Base-by-base conservation (phyloP, 1,140 invertebrate species). In the Leptinotarsa texana region DNA sequence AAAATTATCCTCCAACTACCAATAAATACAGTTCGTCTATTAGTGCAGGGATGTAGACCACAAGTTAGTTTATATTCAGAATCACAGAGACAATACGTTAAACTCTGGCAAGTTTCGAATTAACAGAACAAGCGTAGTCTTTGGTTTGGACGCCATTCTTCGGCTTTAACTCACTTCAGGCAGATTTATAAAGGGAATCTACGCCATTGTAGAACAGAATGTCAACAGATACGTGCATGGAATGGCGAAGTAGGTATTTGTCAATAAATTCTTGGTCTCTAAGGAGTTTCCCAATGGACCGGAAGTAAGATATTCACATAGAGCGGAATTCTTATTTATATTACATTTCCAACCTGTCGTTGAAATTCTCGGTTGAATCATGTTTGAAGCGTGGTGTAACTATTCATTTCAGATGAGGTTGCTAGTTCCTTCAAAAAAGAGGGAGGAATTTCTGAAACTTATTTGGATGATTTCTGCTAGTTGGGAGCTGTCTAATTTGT, bases 111-210 rank as follows among this genome's bases (percentile, higher is more conserved):
- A 67, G 69, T 42, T 49, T 47, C 17, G 47, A 51, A 70, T 51
- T 70, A 70, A 70, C 51, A 70, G 51, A 57, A 67, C 18, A 67
- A 24, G 65, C 65, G 65, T 67, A 22, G 65, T 42, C 65, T 27
- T 67, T 27, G 18, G 65, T 24, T 42, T 57, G 51, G n/a, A 5
- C 4, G 4, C n/a, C 51, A 57, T 18, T 57, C 51, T 15, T 57
- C n/a, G 51, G 51, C 51, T 57, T 17, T 18, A 57, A 57, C 13
- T 57, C 51, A 57, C 51, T 15, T 13, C 65, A 27, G 65, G 65
- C 65, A 67, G 65, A 67, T 67, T 67, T 67, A 67, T 67, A 27
- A 17, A 22, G 24, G 65, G 24, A 67, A 57, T 42, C 65, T 22
- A 27, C 65, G 22, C 24, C 24, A 27, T 67, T 42, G 65, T 67